These are phyloP conservation scores for Leucoraja ocellata DNA, from an alignment of 2,797 vertebrate species.

Conservation along the genomic window DNA sequence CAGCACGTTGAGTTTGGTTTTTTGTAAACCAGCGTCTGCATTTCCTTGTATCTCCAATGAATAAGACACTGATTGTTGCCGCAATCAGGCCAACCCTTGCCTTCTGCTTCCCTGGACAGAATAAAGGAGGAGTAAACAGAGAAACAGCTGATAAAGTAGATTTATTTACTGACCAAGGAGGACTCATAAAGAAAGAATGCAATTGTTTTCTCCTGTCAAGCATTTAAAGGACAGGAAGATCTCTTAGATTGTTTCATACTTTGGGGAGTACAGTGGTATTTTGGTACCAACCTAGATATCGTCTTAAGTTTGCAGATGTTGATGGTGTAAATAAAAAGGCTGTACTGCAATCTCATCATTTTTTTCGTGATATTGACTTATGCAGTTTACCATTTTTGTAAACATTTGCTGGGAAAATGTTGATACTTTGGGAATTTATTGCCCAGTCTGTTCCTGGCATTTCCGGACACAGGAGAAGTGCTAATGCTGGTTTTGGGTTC, in stretches of 20 bases:
- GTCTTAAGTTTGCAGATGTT: not conserved
- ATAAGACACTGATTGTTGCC: not conserved
- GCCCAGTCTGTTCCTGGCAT: not conserved
- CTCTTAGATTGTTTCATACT: not conserved
- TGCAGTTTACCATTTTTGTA: not conserved
- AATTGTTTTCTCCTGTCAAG: not conserved
- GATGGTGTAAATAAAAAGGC: not conserved
- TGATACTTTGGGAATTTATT: not conserved
- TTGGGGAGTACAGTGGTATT: not conserved
- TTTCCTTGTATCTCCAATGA: not conserved
- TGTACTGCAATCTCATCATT: not conserved
- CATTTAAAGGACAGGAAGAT: not conserved
- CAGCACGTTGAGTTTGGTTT: no score
- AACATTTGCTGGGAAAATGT: not conserved
- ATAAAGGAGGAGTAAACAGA: not conserved
- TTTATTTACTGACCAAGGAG: not conserved
- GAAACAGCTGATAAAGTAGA: not conserved
- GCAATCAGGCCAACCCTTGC: not conserved
- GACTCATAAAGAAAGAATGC: not conserved
- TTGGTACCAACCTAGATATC: not conserved
- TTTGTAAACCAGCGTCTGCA: no score
- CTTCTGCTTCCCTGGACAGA: no score
- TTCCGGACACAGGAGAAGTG: not conserved
- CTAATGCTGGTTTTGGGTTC: not conserved
- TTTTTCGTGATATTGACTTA: not conserved